Conservation (phyloP, 1,140 invertebrate genomes). For the Drosophila carrolli region DNA sequence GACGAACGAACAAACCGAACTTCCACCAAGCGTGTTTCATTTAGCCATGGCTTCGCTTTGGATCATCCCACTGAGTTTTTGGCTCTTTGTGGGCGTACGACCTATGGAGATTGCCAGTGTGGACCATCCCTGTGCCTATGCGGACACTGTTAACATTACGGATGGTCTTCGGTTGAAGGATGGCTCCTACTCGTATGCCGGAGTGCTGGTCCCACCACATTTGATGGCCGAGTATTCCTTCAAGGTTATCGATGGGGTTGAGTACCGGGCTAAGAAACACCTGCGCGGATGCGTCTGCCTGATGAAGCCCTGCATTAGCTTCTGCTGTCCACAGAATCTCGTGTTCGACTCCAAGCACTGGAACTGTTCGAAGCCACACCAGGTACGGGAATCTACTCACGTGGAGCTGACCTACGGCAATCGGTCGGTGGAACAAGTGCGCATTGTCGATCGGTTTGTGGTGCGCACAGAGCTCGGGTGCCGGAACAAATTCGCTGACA, state of each 20-base stretch:
- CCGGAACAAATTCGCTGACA: slow-evolving; percentile 68
- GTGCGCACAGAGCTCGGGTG: slow-evolving; percentile 67
- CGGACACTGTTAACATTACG: slow-evolving; percentile 71
- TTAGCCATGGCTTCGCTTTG: slow-evolving; percentile 12
- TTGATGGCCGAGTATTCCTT: slow-evolving; percentile 70
- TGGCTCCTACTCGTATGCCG: slow-evolving; percentile 73
- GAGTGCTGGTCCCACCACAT: slow-evolving; percentile 56
- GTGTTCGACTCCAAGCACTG: slow-evolving; percentile 46
- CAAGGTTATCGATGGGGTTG: slow-evolving; percentile 76
- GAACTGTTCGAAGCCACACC: slow-evolving; percentile 47
- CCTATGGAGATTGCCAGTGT: slow-evolving; percentile 25
- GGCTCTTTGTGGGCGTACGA: slow-evolving; percentile 1
- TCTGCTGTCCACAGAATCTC: slow-evolving; percentile 60
- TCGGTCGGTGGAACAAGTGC: slow-evolving; percentile 49
- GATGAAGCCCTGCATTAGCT: slow-evolving; percentile 73
- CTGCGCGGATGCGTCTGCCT: slow-evolving; percentile 72
- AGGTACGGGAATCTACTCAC: slow-evolving; percentile 31
- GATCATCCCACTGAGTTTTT: slow-evolving; percentile 8
- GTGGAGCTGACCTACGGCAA: slow-evolving; percentile 52
- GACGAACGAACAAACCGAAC: not conserved
- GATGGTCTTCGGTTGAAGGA: slow-evolving; percentile 70
- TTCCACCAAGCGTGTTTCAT: not conserved
- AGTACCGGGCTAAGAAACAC: slow-evolving; percentile 60
- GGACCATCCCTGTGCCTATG: slow-evolving; percentile 60
- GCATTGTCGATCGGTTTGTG: slow-evolving; percentile 59